Conservation (phyloP, 2,113 vertebrate species). For the Orycteropus afer region DNA sequence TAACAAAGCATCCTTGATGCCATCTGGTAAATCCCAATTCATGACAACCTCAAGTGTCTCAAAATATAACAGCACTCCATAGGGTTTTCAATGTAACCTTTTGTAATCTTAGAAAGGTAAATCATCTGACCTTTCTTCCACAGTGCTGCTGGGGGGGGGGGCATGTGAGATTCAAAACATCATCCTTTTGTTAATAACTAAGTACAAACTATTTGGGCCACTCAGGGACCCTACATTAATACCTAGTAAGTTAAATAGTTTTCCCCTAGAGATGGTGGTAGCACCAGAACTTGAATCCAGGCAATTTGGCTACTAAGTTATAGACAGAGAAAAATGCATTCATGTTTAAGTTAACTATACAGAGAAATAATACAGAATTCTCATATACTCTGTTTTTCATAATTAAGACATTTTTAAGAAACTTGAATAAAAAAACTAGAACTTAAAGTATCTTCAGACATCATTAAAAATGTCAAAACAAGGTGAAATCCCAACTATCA, state of each 20-base stretch:
- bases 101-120: neutral
- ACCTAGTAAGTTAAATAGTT: neutral
- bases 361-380: neutral
- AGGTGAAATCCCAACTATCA: neutral
- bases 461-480: neutral
- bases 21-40: neutral
- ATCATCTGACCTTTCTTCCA: neutral
- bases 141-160: neutral
- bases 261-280: neutral
- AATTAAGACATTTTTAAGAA: slow-evolving; percentile 1
- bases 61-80: neutral
- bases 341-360: neutral
- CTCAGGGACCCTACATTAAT: neutral
- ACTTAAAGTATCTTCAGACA: neutral
- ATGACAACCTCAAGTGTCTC: neutral
- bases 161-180: neutral
- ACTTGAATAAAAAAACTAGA: neutral
- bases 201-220: neutral
- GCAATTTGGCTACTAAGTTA: neutral
- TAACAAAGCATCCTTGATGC: neutral
- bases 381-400: neutral
- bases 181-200: neutral
- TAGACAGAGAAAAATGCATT: neutral
- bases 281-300: neutral
- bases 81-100: neutral